phyloP scores from a whole-genome alignment of 2,888 invertebrate species.

The Hetaerina titia region DNA sequence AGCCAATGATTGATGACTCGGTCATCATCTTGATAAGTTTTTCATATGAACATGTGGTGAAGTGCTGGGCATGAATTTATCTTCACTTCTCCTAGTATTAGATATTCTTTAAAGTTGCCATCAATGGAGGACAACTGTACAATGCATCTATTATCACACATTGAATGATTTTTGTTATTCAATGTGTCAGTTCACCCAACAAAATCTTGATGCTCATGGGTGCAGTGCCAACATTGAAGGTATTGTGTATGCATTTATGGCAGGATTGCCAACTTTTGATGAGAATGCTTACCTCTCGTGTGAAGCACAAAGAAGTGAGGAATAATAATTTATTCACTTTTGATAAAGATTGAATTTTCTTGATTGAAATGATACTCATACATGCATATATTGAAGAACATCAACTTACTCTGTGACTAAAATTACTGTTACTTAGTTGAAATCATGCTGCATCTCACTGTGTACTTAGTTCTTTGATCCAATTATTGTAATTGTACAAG shows the following conservation, averaged over 20 bases:
- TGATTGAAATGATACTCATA: not conserved
- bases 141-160: not conserved
- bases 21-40: not conserved
- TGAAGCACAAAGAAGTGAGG: not conserved
- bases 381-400: not conserved
- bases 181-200: not conserved
- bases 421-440: slow-evolving; percentile 10
- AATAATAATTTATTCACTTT: not conserved
- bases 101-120: not conserved
- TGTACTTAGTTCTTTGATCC: not conserved
- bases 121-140: not conserved
- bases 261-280: not conserved
- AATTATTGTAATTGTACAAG: not conserved
- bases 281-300: not conserved
- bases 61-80: slow-evolving; percentile 11
- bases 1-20: not conserved
- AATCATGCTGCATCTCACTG: not conserved
- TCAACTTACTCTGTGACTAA: not conserved
- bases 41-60: not conserved
- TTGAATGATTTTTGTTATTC: not conserved
- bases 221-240: not conserved
- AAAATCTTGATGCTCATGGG: not conserved
- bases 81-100: not conserved
- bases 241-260: slow-evolving; percentile 11
- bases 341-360: not conserved